A percentile compares a stretch with the other conserved stretches of the same genome.
Conservation (phyloP, 1,140 invertebrate genomes). For the Zaprionus ghesquierei region DNA sequence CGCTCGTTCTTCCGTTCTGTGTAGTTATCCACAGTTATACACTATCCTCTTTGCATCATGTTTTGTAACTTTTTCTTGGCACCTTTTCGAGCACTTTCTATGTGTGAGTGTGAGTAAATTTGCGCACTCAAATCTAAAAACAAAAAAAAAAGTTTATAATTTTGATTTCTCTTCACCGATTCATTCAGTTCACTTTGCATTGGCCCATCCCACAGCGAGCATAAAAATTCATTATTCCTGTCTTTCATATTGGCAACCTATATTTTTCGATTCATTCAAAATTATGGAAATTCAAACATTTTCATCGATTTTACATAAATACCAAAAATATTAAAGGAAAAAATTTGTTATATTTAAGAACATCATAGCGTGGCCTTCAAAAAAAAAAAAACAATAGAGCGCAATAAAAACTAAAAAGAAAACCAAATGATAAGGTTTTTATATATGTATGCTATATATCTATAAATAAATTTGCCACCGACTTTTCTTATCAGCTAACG, state of each 20-base stretch:
- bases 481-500: background rate
- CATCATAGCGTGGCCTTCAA: background rate
- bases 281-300: slow-evolving; percentile 50
- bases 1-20: slow-evolving; percentile 49
- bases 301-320: slow-evolving; percentile 37
- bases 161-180: slow-evolving; percentile 3
- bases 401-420: background rate
- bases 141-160: background rate
- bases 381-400: background rate
- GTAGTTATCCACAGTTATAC: slow-evolving; percentile 50
- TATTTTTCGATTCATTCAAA: slow-evolving; percentile 8
- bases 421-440: background rate
- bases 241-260: slow-evolving; percentile 36
- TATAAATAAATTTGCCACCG: background rate
- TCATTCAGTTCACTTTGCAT: slow-evolving; percentile 42
- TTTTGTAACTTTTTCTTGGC: slow-evolving; percentile 42
- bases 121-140: slow-evolving; percentile 5
- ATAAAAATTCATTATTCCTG: slow-evolving; percentile 43
- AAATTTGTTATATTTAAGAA: background rate
- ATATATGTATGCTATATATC: background rate
- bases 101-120: slow-evolving; percentile 21
- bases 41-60: slow-evolving; percentile 38
- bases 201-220: slow-evolving; percentile 45
- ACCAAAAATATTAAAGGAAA: slow-evolving; percentile 17
- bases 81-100: slow-evolving; percentile 43